Conservation (phyloP, 2,113 vertebrate species). For the Gavia stellata region DNA sequence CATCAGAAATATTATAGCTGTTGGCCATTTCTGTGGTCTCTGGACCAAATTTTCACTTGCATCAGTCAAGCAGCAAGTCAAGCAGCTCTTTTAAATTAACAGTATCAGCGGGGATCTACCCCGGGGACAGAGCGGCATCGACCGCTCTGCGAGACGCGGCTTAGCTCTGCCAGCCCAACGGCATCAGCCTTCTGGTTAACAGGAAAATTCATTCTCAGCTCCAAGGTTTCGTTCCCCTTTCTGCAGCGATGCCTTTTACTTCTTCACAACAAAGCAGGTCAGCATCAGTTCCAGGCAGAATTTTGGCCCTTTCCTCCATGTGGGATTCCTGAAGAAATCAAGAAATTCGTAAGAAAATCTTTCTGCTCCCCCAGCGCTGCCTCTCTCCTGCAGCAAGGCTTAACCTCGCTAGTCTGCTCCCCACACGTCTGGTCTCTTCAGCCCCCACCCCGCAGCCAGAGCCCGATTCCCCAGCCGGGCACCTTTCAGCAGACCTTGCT, state of each 20-base stretch:
- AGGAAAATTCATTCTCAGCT: neutral
- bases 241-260: neutral
- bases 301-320: neutral
- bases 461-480: fast-evolving
- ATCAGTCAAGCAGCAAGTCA: neutral
- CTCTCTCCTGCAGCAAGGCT: fast-evolving
- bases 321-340: neutral
- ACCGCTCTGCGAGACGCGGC: neutral
- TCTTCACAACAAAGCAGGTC: neutral
- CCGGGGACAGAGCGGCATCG: fast-evolving
- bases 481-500: neutral
- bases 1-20: fast-evolving
- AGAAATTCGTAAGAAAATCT: fast-evolving
- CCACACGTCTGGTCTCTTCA: fast-evolving
- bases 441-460: neutral
- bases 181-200: neutral
- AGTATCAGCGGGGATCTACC: fast-evolving
- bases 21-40: neutral
- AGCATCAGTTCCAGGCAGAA: neutral
- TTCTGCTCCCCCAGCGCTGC: neutral
- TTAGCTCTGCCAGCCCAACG: fast-evolving
- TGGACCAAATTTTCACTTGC: neutral
- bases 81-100: neutral
- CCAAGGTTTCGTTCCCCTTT: neutral
- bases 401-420: fast-evolving